Evolutionary conservation across 2,888 invertebrate species (phyloP), one percentile per base, ranked within the genome.

Genomic region (Plemyria rubiginata): DNA sequence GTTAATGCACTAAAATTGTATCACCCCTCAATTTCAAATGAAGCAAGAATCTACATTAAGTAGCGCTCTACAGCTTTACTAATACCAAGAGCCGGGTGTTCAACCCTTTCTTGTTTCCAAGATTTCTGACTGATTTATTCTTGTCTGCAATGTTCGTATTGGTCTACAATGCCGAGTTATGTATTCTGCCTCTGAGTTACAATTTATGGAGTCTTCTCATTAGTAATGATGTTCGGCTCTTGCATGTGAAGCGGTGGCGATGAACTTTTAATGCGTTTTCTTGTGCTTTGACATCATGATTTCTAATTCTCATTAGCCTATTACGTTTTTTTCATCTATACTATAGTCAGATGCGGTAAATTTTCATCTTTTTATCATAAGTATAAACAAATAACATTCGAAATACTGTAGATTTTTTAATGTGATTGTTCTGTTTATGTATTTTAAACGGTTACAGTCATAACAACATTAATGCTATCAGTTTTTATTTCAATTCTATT

Each of bases 261-360:
- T 68, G 55, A 68, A 70, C 72, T 72, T 64, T 66, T 75, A 74
- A 77, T 78, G 76, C 80, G 78, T 85, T 86, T 86, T 87, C 86
- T 82, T 85, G 76, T 80, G 79, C 76, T 74, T 66, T 70, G 68
- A 71, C 68, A 74, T 77, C 74, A 74, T 76, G 55, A 50, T 41
- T 60, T 57, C 46, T 54, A 54, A 66, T 60, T 49, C 28, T 41
- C 43, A 60, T 50, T 52, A 49, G 53, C 9, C 36, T 55, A 7
- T 36, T 46, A 36, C 52, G 29, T 41, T 8, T 11, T 38, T 38
- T 38, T 11, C 36, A 32, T 51, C 48, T 48, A n/a, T n/a, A n/a
- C n/a, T 38, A 46, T 28, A 22, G 13, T 48, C 12, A 28, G 7
- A 13, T 49, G 13, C 28, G n/a, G 46, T 46, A 11, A 15, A 16